These are phyloP conservation scores for Chelonus formosanus DNA, from an alignment of 2,888 invertebrate species.

Conservation along the genomic window DNA sequence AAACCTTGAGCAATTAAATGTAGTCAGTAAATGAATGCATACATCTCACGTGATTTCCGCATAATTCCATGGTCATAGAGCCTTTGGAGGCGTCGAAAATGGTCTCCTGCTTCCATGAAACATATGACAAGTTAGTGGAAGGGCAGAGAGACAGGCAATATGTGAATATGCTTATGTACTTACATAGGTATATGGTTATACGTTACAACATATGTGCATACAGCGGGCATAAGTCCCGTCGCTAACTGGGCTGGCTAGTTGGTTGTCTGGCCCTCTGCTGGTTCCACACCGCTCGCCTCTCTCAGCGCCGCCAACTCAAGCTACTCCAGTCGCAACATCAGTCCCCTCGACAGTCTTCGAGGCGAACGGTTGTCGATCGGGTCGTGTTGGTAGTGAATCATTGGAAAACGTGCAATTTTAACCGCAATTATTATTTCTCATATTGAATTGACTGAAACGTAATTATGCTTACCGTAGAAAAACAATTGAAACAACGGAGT, in stretches of 20 bases:
- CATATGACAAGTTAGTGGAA: conserved; percentile 12
- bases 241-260: conserved; percentile 22
- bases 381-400: conserved; percentile 19
- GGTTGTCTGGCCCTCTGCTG: conserved; percentile 21
- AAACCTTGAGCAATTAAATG: conserved; percentile 6
- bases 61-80: conserved; percentile 7
- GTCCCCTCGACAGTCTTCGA: conserved; percentile 39
- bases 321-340: conserved; percentile 32
- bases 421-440: too few species aligned
- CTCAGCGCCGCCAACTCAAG: conserved; percentile 25
- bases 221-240: conserved; percentile 1
- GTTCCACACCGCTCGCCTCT: conserved; percentile 14
- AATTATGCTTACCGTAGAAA: too few species aligned
- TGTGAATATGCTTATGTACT: too few species aligned
- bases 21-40: conserved; percentile 7
- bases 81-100: conserved; percentile 8
- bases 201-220: neutral
- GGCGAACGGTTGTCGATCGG: conserved; percentile 40
- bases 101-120: conserved; percentile 4
- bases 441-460: too few species aligned
- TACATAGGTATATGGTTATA: neutral
- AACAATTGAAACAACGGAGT: too few species aligned
- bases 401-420: too few species aligned
- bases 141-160: conserved; percentile 5
- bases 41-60: conserved; percentile 23